These are phyloP conservation scores for Cichladusa arquata DNA, from an alignment of 2,113 vertebrate species.

Conservation along the genomic window DNA sequence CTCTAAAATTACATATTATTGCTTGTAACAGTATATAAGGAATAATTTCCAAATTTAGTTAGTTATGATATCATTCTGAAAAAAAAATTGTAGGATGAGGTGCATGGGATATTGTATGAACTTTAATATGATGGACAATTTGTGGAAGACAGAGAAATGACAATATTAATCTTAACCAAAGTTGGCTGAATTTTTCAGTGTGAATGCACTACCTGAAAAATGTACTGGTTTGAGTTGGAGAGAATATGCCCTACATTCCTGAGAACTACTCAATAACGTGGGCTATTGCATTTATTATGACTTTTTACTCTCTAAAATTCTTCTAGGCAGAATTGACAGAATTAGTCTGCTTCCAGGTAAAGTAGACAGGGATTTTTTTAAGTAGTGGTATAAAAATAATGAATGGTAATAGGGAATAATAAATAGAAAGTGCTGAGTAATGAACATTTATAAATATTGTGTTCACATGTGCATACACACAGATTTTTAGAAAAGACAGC, in stretches of 20 bases:
- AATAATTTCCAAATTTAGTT: background rate
- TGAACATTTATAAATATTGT: background rate
- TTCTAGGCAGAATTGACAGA: background rate
- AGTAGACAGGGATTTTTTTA: background rate
- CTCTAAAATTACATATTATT: background rate
- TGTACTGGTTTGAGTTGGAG: background rate
- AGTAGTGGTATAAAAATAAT: background rate
- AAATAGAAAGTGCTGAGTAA: background rate
- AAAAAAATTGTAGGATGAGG: background rate
- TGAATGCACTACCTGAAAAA: background rate
- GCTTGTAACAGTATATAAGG: background rate
- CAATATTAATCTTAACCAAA: background rate
- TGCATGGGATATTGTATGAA: background rate
- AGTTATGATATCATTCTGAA: background rate
- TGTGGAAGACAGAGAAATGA: background rate
- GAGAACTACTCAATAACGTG: background rate
- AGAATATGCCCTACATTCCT: background rate
- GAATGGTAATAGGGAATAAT: background rate
- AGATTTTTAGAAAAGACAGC: background rate
- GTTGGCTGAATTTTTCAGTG: background rate
- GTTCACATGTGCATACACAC: background rate
- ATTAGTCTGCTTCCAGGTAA: background rate
- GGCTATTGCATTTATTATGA: background rate
- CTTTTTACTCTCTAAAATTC: background rate
- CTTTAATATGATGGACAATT: background rate